Conservation (phyloP, 2,797 vertebrate genomes). For the Ataeniobius toweri region DNA sequence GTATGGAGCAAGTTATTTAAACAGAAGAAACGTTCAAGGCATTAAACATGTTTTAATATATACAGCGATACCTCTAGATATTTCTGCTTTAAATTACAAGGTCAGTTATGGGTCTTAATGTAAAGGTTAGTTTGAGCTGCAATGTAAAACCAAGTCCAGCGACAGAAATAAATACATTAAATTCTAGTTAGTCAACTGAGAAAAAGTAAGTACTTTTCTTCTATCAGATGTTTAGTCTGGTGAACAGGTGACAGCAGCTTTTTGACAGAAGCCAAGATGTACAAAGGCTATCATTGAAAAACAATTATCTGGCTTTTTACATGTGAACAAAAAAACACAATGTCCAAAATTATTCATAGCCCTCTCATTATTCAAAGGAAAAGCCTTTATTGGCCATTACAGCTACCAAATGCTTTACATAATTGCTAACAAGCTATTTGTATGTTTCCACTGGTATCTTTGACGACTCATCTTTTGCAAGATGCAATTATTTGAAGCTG, state of each 20-base stretch:
- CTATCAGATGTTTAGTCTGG: neutral
- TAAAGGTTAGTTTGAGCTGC: neutral
- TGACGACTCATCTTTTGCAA: no score
- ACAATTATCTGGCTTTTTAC: neutral
- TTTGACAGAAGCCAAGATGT: no score
- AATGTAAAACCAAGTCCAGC: neutral
- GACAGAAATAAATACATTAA: neutral
- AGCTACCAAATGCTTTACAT: neutral
- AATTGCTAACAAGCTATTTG: neutral
- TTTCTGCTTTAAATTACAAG: neutral
- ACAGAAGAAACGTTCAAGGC: neutral
- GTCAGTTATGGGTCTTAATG: neutral
- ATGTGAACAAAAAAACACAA: neutral
- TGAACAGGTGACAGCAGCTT: neutral
- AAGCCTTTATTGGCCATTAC: neutral
- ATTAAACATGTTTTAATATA: neutral
- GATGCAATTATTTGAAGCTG: neutral
- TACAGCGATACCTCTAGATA: conserved; percentile 15
- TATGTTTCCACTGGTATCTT: neutral
- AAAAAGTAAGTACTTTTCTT: neutral
- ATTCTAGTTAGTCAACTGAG: neutral
- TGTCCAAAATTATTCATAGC: neutral
- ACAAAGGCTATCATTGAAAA: neutral
- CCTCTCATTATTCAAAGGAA: neutral
- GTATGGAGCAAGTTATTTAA: neutral